Evolutionary conservation across 2,113 vertebrate species (phyloP).

Genomic region (Alces alces): DNA sequence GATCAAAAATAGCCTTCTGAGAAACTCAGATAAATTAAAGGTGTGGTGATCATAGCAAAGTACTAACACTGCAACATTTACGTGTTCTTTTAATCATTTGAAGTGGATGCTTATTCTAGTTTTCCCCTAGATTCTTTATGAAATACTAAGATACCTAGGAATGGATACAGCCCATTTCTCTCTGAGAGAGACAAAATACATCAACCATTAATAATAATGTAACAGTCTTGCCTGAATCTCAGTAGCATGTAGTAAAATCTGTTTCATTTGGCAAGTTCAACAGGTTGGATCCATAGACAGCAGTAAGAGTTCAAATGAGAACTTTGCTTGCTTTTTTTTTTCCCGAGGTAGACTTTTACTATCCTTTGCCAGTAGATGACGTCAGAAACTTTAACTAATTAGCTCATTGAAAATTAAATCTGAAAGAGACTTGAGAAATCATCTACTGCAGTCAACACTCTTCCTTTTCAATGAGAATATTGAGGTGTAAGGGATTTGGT

Average conservation of each 20-base stretch:
- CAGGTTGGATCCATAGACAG: conserved; percentile 60
- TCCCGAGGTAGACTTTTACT: conserved; percentile 38
- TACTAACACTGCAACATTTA: not conserved
- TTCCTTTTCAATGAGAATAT: not conserved
- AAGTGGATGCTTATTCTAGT: not conserved
- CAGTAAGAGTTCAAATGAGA: conserved; percentile 40
- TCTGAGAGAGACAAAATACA: not conserved
- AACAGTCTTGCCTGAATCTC: conserved; percentile 38
- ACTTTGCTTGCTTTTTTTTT: not conserved
- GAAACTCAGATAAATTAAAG: not conserved
- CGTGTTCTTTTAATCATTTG: conserved; percentile 6
- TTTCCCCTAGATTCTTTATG: not conserved
- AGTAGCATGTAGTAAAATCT: conserved; percentile 36
- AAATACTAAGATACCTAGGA: not conserved
- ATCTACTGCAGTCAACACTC: not conserved
- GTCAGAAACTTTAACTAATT: conserved; percentile 40
- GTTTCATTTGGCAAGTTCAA: conserved; percentile 62
- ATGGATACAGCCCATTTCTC: conserved; percentile 6
- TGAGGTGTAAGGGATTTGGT: not conserved
- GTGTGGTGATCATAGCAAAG: not conserved
- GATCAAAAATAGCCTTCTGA: not conserved
- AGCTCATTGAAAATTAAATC: conserved; percentile 26
- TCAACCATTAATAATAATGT: conserved; percentile 24
- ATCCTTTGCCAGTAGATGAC: conserved; percentile 2
- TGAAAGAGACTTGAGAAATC: not conserved